Evolutionary conservation across 2,797 vertebrate genomes (phyloP).

Genomic region (Micropoecilia bifurca): DNA sequence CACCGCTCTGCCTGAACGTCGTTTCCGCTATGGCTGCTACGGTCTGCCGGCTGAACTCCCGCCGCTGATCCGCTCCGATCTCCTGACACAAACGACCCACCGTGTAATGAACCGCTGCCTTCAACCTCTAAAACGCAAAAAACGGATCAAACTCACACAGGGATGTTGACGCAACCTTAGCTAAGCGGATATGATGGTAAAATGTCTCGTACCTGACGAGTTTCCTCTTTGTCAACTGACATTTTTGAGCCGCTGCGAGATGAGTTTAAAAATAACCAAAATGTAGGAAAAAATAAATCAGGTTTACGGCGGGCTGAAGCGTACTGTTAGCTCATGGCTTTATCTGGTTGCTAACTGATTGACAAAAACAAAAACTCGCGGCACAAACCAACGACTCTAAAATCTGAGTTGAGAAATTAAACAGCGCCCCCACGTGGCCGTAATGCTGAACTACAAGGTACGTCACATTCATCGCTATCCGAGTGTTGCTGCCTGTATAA

Average conservation of each 20-base stretch:
- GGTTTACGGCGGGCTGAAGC: too few relatives aligned
- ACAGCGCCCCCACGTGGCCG: neutral
- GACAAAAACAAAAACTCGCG: slow-evolving; percentile 20
- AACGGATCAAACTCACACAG: neutral
- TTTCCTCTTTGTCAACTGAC: slow-evolving; percentile 61
- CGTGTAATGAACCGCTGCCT: slow-evolving; percentile 89
- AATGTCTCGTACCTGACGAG: slow-evolving; percentile 47
- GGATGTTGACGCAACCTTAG: neutral
- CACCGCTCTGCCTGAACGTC: slow-evolving; percentile 92
- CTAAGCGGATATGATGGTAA: neutral
- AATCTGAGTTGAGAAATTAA: neutral
- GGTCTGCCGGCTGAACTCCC: slow-evolving; percentile 84
- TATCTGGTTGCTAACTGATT: neutral
- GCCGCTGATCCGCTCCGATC: slow-evolving; percentile 71
- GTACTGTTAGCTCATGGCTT: neutral
- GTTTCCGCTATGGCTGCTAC: slow-evolving; percentile 89
- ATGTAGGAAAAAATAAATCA: neutral
- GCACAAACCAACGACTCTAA: neutral
- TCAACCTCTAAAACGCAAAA: slow-evolving; percentile 82
- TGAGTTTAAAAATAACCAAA: neutral
- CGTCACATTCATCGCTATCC: neutral
- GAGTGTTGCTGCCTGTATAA: neutral
- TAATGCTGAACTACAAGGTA: neutral
- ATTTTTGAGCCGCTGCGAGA: slow-evolving; percentile 34
- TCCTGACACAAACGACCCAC: slow-evolving; percentile 85